These are phyloP conservation scores for Epicauta chinensis DNA, from an alignment of 1,140 invertebrate genomes.

Conservation along the genomic window DNA sequence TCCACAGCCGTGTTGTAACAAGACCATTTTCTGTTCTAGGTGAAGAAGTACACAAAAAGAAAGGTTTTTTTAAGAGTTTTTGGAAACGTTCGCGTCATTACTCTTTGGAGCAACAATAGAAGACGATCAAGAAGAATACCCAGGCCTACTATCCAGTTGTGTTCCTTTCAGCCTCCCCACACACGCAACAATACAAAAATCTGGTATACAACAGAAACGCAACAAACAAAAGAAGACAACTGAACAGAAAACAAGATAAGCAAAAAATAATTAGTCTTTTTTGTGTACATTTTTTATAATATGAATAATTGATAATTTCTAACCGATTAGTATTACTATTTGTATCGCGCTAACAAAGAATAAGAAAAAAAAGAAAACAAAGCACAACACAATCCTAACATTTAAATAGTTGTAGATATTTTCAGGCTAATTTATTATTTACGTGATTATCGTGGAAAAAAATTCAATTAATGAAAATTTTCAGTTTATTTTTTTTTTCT, in stretches of 20 bases:
- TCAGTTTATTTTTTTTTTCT: too few relatives aligned
- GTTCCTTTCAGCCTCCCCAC: constrained; percentile 4
- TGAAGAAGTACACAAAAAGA: constrained; percentile 68
- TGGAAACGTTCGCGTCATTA: constrained; percentile 78
- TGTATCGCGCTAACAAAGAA: constrained; percentile 24
- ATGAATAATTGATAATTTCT: constrained; percentile 27
- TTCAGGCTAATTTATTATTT: constrained; percentile 20
- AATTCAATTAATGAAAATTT: too few relatives aligned
- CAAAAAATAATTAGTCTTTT: constrained; percentile 15
- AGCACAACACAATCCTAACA: constrained; percentile 19
- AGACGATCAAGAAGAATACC: neutral
- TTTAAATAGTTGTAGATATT: constrained; percentile 22
- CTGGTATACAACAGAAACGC: constrained; percentile 2
- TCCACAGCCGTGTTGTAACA: too few relatives aligned
- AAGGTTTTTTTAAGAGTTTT: constrained; percentile 75
- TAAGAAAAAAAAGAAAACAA: too few relatives aligned
- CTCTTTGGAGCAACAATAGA: constrained; percentile 69
- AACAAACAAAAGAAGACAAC: too few relatives aligned
- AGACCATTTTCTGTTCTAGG: constrained; percentile 47
- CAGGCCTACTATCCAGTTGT: too few relatives aligned
- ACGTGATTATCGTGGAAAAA: constrained; percentile 11
- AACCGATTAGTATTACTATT: constrained; percentile 30
- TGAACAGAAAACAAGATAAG: too few relatives aligned
- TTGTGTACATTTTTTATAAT: constrained; percentile 33
- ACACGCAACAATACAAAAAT: constrained; percentile 3